phyloP scores from a whole-genome alignment of 2,888 invertebrate species.

The Margaritifera margaritifera region DNA sequence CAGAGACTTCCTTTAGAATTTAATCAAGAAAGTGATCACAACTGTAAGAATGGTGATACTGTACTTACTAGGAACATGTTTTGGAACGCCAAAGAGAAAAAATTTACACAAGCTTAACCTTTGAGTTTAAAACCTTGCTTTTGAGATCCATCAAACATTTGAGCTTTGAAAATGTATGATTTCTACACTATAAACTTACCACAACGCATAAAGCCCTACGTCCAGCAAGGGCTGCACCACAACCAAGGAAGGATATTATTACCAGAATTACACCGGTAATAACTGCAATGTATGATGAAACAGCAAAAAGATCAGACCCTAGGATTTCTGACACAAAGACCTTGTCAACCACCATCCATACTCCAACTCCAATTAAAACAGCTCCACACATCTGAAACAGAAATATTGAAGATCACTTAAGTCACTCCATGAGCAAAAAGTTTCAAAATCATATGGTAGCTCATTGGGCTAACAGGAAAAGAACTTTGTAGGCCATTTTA shows the following conservation, averaged over 20 bases:
- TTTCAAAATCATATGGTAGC: too few species aligned
- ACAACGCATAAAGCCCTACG: conserved; percentile 92
- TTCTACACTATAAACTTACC: conserved; percentile 76
- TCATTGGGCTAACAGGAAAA: too few species aligned
- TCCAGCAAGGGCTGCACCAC: conserved; percentile 91
- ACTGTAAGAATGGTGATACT: too few species aligned
- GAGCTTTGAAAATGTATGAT: not conserved
- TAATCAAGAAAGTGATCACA: too few species aligned
- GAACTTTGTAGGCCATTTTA: too few species aligned
- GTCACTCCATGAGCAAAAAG: not conserved
- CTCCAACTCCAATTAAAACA: conserved; percentile 81
- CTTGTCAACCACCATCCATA: conserved; percentile 89
- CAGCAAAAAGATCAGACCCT: conserved; percentile 89
- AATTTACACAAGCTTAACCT: too few species aligned
- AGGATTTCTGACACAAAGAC: conserved; percentile 88
- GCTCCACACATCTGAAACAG: conserved; percentile 45
- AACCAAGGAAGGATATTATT: conserved; percentile 89
- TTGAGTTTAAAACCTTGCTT: too few species aligned
- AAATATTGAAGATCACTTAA: conserved; percentile 3
- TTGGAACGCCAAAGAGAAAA: too few species aligned
- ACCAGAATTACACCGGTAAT: conserved; percentile 86
- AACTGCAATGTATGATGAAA: conserved; percentile 88
- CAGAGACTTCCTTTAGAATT: too few species aligned
- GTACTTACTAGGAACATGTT: too few species aligned
- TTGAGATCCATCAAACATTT: too few species aligned